A percentile compares a stretch with the other conserved stretches of the same genome.
phyloP scores from a whole-genome alignment of 2,888 invertebrate species.

The Empis livida region DNA sequence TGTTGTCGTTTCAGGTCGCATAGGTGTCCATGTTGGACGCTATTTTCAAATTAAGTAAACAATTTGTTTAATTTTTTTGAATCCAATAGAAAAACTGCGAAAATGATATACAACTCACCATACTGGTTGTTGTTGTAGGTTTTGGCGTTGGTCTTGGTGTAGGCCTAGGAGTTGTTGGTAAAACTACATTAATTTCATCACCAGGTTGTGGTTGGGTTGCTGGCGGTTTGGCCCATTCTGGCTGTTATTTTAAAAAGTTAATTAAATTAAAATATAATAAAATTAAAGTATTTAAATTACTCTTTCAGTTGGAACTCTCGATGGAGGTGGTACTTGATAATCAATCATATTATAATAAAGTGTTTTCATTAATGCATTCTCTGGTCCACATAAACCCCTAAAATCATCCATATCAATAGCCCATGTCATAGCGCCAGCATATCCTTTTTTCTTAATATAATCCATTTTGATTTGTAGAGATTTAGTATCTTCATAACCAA shows the following conservation, averaged over 20 bases:
- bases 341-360: conserved; percentile 58
- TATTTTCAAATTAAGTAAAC: too few species aligned
- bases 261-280: not conserved
- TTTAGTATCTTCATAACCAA: conserved; percentile 72
- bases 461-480: conserved; percentile 84
- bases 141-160: conserved; percentile 22
- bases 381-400: conserved; percentile 63
- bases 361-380: conserved; percentile 61
- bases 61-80: too few species aligned
- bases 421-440: conserved; percentile 85
- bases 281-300: conserved; percentile 38
- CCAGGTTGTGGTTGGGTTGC: conserved; percentile 48
- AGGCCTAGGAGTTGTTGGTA: conserved; percentile 22
- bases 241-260: conserved; percentile 37
- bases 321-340: conserved; percentile 55
- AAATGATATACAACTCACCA: too few species aligned
- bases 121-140: conserved; percentile 13
- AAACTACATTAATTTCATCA: conserved; percentile 34
- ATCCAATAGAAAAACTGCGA: too few species aligned
- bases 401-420: conserved; percentile 84
- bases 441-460: conserved; percentile 69
- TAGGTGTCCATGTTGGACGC: conserved; percentile 14
- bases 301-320: conserved; percentile 50
- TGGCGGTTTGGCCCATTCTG: conserved; percentile 71
- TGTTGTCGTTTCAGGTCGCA: conserved; percentile 23